Conservation (phyloP, 2,888 invertebrate species). For the Furcula furcula region DNA sequence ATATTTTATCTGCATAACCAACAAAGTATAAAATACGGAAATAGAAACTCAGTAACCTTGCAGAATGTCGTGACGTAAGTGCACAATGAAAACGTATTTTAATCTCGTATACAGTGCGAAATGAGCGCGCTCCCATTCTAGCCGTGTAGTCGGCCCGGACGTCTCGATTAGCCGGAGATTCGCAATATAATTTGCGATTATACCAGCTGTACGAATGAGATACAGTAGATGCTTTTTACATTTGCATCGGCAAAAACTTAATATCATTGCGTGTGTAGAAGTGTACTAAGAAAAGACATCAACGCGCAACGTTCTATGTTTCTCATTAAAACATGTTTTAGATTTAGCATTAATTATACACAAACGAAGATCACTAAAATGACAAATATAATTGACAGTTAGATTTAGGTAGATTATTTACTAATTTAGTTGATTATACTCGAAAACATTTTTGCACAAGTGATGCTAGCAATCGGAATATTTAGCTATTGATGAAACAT, state of each 20-base stretch:
- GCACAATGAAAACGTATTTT: slow-evolving; percentile 39
- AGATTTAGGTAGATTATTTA: too few relatives aligned
- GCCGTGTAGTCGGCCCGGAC: slow-evolving; percentile 42
- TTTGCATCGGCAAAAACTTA: slow-evolving; percentile 8
- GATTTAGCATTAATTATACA: too few relatives aligned
- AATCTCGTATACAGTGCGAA: slow-evolving; percentile 49
- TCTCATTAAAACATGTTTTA: neutral
- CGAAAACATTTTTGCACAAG: too few relatives aligned
- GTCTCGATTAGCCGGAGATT: slow-evolving; percentile 40
- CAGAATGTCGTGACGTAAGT: slow-evolving; percentile 6
- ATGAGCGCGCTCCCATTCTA: slow-evolving; percentile 56
- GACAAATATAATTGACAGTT: too few relatives aligned
- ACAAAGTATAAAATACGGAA: too few relatives aligned
- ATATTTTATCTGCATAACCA: too few relatives aligned
- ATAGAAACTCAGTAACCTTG: slow-evolving; percentile 6
- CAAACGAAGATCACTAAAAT: too few relatives aligned
- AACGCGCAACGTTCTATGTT: slow-evolving; percentile 34
- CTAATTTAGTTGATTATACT: too few relatives aligned
- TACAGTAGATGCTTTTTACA: slow-evolving; percentile 12
- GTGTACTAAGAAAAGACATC: slow-evolving; percentile 40
- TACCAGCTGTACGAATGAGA: slow-evolving; percentile 20
- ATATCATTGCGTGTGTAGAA: slow-evolving; percentile 10
- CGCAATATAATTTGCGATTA: slow-evolving; percentile 41
- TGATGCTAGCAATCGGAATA: too few relatives aligned
- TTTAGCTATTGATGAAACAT: too few relatives aligned